Evolutionary conservation across 2,113 vertebrate genomes (phyloP).

Genomic region (Anarrhichthys ocellatus): DNA sequence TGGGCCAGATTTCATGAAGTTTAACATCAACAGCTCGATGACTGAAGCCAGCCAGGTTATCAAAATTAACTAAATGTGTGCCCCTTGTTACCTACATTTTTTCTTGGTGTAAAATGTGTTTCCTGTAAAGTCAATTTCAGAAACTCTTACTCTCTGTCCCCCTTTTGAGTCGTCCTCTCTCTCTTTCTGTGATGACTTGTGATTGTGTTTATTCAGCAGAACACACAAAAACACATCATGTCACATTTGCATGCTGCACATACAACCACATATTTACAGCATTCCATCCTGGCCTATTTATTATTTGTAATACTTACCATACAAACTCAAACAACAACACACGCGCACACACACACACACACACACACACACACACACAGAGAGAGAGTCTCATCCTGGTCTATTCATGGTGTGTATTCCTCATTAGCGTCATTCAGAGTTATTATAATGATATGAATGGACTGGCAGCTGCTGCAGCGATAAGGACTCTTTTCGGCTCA

Average conservation of each 20-base stretch:
- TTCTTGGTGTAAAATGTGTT: background rate
- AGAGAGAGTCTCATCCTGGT: slow-evolving; percentile 9
- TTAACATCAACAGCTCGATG: too few relatives aligned
- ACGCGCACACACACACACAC: slow-evolving; percentile 4
- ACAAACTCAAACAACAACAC: background rate
- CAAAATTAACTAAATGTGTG: too few relatives aligned
- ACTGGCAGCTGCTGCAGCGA: slow-evolving; percentile 65
- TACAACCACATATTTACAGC: slow-evolving; percentile 18
- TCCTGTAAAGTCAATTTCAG: slow-evolving; percentile 36
- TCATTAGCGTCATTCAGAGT: slow-evolving; percentile 72
- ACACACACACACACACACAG: slow-evolving; percentile 6
- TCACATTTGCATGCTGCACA: slow-evolving; percentile 6
- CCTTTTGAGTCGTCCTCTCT: slow-evolving; percentile 1
- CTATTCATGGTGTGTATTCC: slow-evolving; percentile 52
- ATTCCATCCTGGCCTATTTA: slow-evolving; percentile 41
- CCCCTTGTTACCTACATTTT: background rate
- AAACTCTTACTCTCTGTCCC: background rate
- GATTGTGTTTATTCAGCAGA: slow-evolving; percentile 35
- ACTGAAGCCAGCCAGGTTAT: too few relatives aligned
- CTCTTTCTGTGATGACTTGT: slow-evolving; percentile 30
- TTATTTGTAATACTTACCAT: background rate
- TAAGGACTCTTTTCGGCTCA: slow-evolving; percentile 37
- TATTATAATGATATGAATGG: slow-evolving; percentile 62
- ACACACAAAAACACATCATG: background rate
- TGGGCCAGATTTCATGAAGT: too few relatives aligned